A percentile compares a stretch with the other conserved stretches of the same genome.
phyloP scores from a whole-genome alignment of 2,888 invertebrate genomes.

The Calliopum simillimum region DNA sequence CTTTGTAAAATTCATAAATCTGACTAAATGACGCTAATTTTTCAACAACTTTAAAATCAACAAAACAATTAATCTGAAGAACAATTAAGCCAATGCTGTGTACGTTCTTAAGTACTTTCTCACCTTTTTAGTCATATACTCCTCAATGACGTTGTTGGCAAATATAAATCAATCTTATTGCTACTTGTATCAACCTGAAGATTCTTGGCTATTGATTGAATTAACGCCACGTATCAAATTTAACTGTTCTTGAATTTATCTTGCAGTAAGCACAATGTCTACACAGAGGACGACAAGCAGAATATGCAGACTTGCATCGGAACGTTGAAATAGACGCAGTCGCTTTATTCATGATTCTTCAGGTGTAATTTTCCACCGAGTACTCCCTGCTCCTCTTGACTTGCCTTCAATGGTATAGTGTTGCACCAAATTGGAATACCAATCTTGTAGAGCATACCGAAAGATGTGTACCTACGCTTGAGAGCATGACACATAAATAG shows the following conservation, averaged over 20 bases:
- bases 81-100: conserved; percentile 16
- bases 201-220: conserved; percentile 16
- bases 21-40: too few species aligned
- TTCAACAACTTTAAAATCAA: too few species aligned
- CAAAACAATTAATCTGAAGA: conserved; percentile 20
- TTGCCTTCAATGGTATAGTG: neutral
- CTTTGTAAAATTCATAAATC: too few species aligned
- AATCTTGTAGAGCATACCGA: neutral
- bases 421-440: neutral
- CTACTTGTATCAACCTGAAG: neutral
- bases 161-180: neutral
- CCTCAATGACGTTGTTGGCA: neutral
- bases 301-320: neutral
- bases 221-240: conserved; percentile 32
- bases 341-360: conserved; percentile 3
- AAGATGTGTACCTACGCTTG: neutral
- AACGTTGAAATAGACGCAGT: neutral
- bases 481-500: neutral
- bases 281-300: neutral
- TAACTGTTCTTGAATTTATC: conserved; percentile 30
- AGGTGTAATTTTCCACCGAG: conserved; percentile 2
- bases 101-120: neutral
- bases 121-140: neutral
- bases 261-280: conserved; percentile 4
- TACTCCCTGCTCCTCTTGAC: neutral